Percentiles rank a stretch among this genome's conserved stretches.
These are phyloP conservation scores for Drosophila stalkeri DNA, from an alignment of 2,888 invertebrate genomes.

Conservation along the genomic window DNA sequence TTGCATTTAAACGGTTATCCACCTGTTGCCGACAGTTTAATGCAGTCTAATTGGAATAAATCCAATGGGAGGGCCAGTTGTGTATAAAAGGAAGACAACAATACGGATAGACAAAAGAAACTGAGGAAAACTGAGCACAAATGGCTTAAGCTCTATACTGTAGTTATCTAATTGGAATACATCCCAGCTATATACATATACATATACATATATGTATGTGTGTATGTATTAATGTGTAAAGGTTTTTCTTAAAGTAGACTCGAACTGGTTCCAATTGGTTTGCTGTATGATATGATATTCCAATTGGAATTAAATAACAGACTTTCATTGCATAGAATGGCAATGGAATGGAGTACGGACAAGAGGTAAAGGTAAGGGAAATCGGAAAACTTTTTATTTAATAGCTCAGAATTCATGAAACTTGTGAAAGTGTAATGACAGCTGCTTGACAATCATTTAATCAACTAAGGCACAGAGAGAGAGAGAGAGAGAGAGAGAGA, in stretches of 20 bases:
- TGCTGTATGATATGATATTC: not conserved
- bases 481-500: too few species aligned
- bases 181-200: too few species aligned
- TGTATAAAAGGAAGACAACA: not conserved
- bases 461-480: not conserved
- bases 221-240: too few species aligned
- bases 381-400: not conserved
- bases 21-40: slow-evolving; percentile 29
- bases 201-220: too few species aligned
- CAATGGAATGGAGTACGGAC: too few species aligned
- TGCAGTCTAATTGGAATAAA: not conserved
- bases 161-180: not conserved
- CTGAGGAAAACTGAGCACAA: not conserved
- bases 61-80: not conserved
- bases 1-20: slow-evolving; percentile 21
- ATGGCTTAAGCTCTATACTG: not conserved
- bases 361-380: not conserved
- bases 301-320: not conserved
- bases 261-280: not conserved
- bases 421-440: slow-evolving; percentile 35
- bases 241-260: not conserved
- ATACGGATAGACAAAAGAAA: not conserved
- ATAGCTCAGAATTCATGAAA: not conserved
- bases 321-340: not conserved
- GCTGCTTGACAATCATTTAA: slow-evolving; percentile 18